phyloP scores from a whole-genome alignment of 2,113 vertebrate genomes.

The Ophiodon elongatus region DNA sequence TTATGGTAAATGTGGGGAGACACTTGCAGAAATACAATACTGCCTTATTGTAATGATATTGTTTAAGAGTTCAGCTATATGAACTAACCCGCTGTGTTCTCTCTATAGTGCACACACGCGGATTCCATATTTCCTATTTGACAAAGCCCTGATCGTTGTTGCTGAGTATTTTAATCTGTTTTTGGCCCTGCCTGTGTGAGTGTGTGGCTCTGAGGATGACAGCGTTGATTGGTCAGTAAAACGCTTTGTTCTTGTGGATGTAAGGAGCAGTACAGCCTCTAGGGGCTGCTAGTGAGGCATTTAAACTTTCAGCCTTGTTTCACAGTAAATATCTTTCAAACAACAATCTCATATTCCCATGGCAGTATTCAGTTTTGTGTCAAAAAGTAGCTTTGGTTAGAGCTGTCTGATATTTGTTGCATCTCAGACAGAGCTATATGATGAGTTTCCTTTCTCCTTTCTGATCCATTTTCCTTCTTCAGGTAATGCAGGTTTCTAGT shows the following conservation, averaged over 20 bases:
- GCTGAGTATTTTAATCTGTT: conserved; percentile 24
- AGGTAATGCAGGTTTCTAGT: not conserved
- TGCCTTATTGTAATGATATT: not conserved
- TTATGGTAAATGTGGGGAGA: not conserved
- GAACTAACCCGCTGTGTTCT: conserved; percentile 2
- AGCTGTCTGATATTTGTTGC: conserved; percentile 7
- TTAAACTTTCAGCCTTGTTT: conserved; percentile 17
- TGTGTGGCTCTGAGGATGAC: conserved; percentile 25
- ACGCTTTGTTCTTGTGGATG: conserved; percentile 50
- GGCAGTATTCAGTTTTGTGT: conserved; percentile 18
- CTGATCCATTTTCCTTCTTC: not conserved
- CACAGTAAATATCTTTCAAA: conserved; percentile 17
- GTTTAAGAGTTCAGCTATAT: conserved; percentile 2
- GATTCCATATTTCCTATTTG: conserved; percentile 24
- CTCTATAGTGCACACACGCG: not conserved
- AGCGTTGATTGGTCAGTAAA: conserved; percentile 43
- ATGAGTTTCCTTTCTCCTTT: conserved; percentile 2
- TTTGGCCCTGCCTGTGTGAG: conserved; percentile 25
- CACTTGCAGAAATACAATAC: conserved; percentile 18
- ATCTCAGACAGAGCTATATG: not conserved
- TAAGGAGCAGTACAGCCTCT: conserved; percentile 47
- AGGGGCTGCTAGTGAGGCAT: conserved; percentile 64
- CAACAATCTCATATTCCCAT: conserved; percentile 3
- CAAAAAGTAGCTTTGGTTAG: conserved; percentile 2
- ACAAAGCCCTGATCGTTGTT: conserved; percentile 19